A percentile compares a stretch with the other conserved stretches of the same genome.
phyloP scores from a whole-genome alignment of 2,113 vertebrate species.

The Camarhynchus parvulus region DNA sequence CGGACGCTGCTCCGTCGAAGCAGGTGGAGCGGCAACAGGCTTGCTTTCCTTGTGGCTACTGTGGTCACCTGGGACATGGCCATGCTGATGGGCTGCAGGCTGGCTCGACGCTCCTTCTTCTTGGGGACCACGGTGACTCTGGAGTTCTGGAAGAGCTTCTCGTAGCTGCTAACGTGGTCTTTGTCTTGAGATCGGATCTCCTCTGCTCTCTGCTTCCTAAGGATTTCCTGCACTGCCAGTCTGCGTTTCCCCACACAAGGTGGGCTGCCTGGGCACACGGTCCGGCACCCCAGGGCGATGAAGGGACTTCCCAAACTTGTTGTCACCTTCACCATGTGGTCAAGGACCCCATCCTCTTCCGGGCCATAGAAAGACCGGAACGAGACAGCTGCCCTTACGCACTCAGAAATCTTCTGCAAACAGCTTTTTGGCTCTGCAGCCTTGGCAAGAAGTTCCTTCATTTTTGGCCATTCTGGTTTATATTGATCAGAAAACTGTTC shows the following conservation, averaged over 20 bases:
- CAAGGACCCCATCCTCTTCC: slow-evolving; percentile 85
- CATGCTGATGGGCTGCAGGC: slow-evolving; percentile 72
- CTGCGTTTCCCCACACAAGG: slow-evolving; percentile 87
- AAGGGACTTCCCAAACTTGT: slow-evolving; percentile 88
- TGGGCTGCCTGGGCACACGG: slow-evolving; percentile 87
- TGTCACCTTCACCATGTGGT: slow-evolving; percentile 93
- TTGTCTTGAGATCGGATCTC: slow-evolving; percentile 71
- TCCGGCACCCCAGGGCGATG: slow-evolving; percentile 83
- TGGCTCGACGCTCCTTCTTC: slow-evolving; percentile 76
- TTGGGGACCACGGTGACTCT: slow-evolving; percentile 71
- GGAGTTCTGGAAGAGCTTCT: slow-evolving; percentile 82
- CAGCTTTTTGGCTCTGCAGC: slow-evolving; percentile 84
- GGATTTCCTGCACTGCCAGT: slow-evolving; percentile 88
- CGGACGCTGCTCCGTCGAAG: slow-evolving; percentile 87
- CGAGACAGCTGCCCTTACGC: slow-evolving; percentile 75
- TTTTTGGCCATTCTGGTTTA: slow-evolving; percentile 85
- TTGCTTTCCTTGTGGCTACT: slow-evolving; percentile 76
- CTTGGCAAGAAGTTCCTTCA: slow-evolving; percentile 80
- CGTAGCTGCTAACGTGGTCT: slow-evolving; percentile 62
- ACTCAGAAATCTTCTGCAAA: slow-evolving; percentile 82
- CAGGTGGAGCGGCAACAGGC: slow-evolving; percentile 85
- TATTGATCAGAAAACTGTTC: slow-evolving; percentile 84
- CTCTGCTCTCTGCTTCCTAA: slow-evolving; percentile 74
- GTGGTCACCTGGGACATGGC: not conserved
- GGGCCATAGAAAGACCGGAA: slow-evolving; percentile 80